phyloP scores from a whole-genome alignment of 2,888 invertebrate genomes.

The Heliothis peltigera region DNA sequence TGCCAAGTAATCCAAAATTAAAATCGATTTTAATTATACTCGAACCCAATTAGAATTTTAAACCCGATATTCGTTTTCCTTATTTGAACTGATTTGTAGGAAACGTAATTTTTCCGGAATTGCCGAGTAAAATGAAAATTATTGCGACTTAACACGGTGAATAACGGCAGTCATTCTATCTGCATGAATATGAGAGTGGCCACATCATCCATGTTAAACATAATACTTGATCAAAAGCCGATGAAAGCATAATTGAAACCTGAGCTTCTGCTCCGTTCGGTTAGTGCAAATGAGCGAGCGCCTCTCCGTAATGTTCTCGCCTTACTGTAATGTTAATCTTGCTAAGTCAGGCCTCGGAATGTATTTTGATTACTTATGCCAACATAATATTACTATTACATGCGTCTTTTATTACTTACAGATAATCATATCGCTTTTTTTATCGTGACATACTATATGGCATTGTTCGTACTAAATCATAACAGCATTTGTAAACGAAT shows the following conservation, averaged over 20 bases:
- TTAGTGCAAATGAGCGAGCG: constrained; percentile 76
- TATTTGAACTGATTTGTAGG: constrained; percentile 1
- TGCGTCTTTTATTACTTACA: background rate
- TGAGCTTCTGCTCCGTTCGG: constrained; percentile 71
- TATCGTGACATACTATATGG: constrained; percentile 1
- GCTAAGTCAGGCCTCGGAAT: constrained; percentile 22
- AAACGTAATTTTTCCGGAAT: constrained; percentile 1
- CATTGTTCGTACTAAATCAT: constrained; percentile 14
- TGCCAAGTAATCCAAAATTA: constrained; percentile 42
- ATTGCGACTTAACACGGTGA: constrained; percentile 16
- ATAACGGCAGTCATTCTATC: constrained; percentile 38
- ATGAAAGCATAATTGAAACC: constrained; percentile 79
- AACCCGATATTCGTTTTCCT: background rate
- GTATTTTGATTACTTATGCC: constrained; percentile 34
- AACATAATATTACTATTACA: background rate
- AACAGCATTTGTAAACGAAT: constrained; percentile 7
- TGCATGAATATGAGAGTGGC: constrained; percentile 52
- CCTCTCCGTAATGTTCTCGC: constrained; percentile 66
- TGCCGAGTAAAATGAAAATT: constrained; percentile 1
- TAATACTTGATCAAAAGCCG: constrained; percentile 61
- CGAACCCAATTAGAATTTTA: constrained; percentile 5
- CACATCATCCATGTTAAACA: constrained; percentile 43
- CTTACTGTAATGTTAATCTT: constrained; percentile 61
- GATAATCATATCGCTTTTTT: background rate
- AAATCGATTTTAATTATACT: constrained; percentile 41